Percentiles rank a stretch among this genome's conserved stretches.
Conservation (phyloP, 2,113 vertebrate species). For the Periophthalmodon schlosseri region DNA sequence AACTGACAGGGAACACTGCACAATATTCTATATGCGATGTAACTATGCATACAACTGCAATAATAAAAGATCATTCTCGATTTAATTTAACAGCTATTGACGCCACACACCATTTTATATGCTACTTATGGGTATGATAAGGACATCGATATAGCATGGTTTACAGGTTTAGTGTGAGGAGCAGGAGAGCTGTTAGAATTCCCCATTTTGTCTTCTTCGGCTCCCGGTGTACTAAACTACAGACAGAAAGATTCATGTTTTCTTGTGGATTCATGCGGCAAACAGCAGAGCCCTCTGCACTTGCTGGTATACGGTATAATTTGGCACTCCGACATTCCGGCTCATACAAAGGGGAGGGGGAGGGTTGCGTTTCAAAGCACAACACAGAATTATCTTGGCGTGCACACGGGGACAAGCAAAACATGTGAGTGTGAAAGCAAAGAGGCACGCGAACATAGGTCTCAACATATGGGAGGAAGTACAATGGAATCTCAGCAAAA, state of each 20-base stretch:
- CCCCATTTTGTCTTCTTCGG: constrained; percentile 29
- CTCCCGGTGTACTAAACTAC: constrained; percentile 45
- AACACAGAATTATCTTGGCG: constrained; percentile 59
- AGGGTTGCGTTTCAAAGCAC: constrained; percentile 41
- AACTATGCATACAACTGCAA: not conserved
- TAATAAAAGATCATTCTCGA: not conserved
- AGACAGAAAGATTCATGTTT: constrained; percentile 47
- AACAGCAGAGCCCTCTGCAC: constrained; percentile 33
- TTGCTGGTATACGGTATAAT: constrained; percentile 44
- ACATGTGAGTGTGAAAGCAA: constrained; percentile 14
- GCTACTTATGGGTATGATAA: constrained; percentile 21
- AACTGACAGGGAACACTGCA: not conserved
- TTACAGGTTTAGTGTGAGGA: constrained; percentile 12
- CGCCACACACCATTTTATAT: not conserved
- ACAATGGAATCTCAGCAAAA: constrained; percentile 39
- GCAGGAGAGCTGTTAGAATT: constrained; percentile 49
- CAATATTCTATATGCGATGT: constrained; percentile 1
- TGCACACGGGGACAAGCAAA: constrained; percentile 42
- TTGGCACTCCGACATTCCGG: constrained; percentile 44
- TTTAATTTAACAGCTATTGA: constrained; percentile 1
- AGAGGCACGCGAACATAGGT: constrained; percentile 23
- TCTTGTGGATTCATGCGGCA: constrained; percentile 45
- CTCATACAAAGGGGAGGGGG: constrained; percentile 30
- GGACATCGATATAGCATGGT: constrained; percentile 28
- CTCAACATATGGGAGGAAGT: constrained; percentile 32